A percentile compares a stretch with the other conserved stretches of the same genome.
Evolutionary conservation across 2,888 invertebrate genomes (phyloP).

Genomic region (Zygogramma bicolorata): DNA sequence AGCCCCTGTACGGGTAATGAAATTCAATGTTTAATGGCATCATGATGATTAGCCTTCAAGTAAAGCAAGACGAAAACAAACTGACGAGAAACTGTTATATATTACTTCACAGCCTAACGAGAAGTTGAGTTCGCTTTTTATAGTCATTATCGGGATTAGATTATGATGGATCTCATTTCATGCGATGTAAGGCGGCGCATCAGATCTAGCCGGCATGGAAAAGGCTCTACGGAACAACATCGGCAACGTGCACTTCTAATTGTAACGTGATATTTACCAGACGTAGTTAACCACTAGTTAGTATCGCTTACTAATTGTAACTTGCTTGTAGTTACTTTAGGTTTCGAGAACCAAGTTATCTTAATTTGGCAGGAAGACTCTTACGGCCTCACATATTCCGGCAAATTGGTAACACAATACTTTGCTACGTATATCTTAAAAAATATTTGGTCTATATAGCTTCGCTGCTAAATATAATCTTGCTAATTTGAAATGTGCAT

Average conservation of each 20-base stretch:
- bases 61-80: background rate
- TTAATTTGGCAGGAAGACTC: conserved; percentile 31
- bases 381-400: background rate
- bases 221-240: conserved; percentile 8
- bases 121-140: conserved; percentile 27
- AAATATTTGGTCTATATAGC: background rate
- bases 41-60: background rate
- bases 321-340: conserved; percentile 29
- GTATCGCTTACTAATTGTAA: conserved; percentile 54
- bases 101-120: conserved; percentile 20
- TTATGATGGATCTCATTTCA: conserved; percentile 35
- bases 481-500: background rate
- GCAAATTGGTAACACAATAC: conserved; percentile 26
- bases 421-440: conserved; percentile 4
- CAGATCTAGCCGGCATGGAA: conserved; percentile 29
- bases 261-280: conserved; percentile 53
- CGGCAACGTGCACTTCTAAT: conserved; percentile 38
- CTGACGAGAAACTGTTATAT: conserved; percentile 12
- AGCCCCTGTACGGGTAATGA: background rate
- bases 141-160: conserved; percentile 26
- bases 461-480: background rate
- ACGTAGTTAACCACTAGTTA: conserved; percentile 55
- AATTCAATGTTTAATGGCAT: background rate
- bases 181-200: conserved; percentile 26
- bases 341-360: conserved; percentile 24